phyloP scores from a whole-genome alignment of 2,797 vertebrate species.

The Centroberyx gerrardi region DNA sequence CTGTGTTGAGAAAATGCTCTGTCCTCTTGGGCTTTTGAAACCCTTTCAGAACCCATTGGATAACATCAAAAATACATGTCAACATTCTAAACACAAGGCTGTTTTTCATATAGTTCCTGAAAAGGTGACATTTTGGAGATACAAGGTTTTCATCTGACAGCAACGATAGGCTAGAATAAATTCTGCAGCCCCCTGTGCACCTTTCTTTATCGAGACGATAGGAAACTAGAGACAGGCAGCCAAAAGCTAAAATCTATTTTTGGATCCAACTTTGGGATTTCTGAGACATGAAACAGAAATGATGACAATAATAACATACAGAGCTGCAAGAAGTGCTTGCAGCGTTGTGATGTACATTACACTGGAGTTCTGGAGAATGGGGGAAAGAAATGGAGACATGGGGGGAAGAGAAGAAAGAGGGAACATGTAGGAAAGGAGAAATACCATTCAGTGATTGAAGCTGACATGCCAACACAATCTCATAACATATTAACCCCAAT shows the following conservation, averaged over 20 bases:
- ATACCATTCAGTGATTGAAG: slow-evolving; percentile 25
- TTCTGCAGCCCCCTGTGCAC: not conserved
- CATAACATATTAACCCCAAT: too few relatives aligned
- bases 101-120: too few relatives aligned
- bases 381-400: not conserved
- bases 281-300: slow-evolving; percentile 35
- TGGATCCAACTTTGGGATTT: slow-evolving; percentile 45
- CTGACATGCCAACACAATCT: slow-evolving; percentile 9
- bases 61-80: too few relatives aligned
- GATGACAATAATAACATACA: not conserved
- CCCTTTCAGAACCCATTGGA: too few relatives aligned
- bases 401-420: not conserved
- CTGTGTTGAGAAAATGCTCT: too few relatives aligned
- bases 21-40: too few relatives aligned
- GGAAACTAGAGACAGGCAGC: slow-evolving; percentile 30
- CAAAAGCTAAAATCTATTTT: slow-evolving; percentile 52
- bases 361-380: not conserved
- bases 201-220: slow-evolving; percentile 12
- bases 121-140: too few relatives aligned
- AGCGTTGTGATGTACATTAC: not conserved
- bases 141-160: too few relatives aligned
- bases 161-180: not conserved
- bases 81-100: too few relatives aligned
- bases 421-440: slow-evolving; percentile 7
- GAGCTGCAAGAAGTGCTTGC: too few relatives aligned